Evolutionary conservation across 2,888 invertebrate genomes (phyloP).

Genomic region (Ornithoptera alexandrae): DNA sequence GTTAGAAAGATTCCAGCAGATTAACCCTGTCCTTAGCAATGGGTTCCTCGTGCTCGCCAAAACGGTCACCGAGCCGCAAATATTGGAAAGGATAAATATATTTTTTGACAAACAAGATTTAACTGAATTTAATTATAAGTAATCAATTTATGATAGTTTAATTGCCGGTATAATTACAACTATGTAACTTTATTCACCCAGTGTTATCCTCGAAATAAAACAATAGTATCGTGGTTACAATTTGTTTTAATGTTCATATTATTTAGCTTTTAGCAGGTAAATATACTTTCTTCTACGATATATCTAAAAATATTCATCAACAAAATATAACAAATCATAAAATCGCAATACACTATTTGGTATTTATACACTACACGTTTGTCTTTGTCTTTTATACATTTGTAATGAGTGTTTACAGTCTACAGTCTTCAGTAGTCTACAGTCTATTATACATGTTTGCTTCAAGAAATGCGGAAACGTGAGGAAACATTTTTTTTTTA

Average conservation of each 20-base stretch:
- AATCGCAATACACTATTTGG: slow-evolving; percentile 64
- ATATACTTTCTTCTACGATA: slow-evolving; percentile 39
- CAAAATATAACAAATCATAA: slow-evolving; percentile 59
- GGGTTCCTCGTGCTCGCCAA: slow-evolving; percentile 71
- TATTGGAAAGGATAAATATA: slow-evolving; percentile 75
- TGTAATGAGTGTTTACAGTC: slow-evolving; percentile 50
- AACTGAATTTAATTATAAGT: slow-evolving; percentile 67
- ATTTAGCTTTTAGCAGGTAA: slow-evolving; percentile 41
- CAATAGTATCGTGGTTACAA: slow-evolving; percentile 50
- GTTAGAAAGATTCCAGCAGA: slow-evolving; percentile 78
- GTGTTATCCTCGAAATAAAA: slow-evolving; percentile 70
- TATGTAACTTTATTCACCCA: slow-evolving; percentile 65
- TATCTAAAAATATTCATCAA: slow-evolving; percentile 53
- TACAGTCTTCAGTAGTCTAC: slow-evolving; percentile 70
- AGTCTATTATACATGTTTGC: slow-evolving; percentile 31
- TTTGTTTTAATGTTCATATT: slow-evolving; percentile 53
- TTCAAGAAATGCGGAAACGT: neutral
- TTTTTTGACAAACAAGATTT: slow-evolving; percentile 77
- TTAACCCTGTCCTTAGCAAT: slow-evolving; percentile 66
- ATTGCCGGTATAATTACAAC: slow-evolving; percentile 45
- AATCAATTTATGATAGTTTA: slow-evolving; percentile 63
- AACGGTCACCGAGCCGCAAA: slow-evolving; percentile 70
- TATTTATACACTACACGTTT: slow-evolving; percentile 58
- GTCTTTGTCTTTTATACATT: slow-evolving; percentile 66
- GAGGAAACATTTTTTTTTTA: neutral